These are phyloP conservation scores for Odontamblyopus rebecca DNA, from an alignment of 2,797 vertebrate species.

Conservation along the genomic window DNA sequence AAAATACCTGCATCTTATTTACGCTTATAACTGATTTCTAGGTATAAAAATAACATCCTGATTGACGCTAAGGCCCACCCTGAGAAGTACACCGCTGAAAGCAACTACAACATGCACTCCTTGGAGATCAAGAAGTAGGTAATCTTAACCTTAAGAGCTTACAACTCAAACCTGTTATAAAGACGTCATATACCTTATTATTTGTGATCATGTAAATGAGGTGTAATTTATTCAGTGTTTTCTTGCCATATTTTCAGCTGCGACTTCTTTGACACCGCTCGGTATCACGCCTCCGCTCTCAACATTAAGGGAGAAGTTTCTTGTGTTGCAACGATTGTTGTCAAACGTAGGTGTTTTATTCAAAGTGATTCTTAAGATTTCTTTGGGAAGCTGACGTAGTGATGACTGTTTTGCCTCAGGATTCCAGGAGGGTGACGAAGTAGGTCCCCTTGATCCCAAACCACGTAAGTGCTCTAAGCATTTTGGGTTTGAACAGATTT, in stretches of 20 bases:
- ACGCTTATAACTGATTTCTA: constrained; percentile 50
- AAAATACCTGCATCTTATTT: constrained; percentile 10
- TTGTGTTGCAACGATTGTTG: constrained; percentile 85
- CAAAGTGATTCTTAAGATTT: neutral
- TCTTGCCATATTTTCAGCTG: constrained; percentile 77
- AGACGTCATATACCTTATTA: neutral
- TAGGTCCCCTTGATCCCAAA: constrained; percentile 64
- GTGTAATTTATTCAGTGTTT: constrained; percentile 2
- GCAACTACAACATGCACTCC: constrained; percentile 93
- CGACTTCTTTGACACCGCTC: constrained; percentile 91
- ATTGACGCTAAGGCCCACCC: constrained; percentile 86
- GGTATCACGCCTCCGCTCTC: constrained; percentile 90
- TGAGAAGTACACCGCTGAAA: constrained; percentile 87
- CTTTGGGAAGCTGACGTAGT: neutral
- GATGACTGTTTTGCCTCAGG: constrained; percentile 56
- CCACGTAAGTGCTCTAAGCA: constrained; percentile 69
- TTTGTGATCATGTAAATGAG: neutral
- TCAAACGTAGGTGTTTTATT: constrained; percentile 86
- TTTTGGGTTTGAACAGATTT: neutral
- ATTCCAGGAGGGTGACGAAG: constrained; percentile 68
- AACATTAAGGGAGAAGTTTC: constrained; percentile 93
- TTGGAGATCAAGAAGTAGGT: constrained; percentile 94
- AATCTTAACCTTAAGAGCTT: constrained; percentile 31
- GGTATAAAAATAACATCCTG: constrained; percentile 98
- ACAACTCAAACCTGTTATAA: neutral